Conservation (phyloP, 2,888 invertebrate species). For the Gerris lacustris region DNA sequence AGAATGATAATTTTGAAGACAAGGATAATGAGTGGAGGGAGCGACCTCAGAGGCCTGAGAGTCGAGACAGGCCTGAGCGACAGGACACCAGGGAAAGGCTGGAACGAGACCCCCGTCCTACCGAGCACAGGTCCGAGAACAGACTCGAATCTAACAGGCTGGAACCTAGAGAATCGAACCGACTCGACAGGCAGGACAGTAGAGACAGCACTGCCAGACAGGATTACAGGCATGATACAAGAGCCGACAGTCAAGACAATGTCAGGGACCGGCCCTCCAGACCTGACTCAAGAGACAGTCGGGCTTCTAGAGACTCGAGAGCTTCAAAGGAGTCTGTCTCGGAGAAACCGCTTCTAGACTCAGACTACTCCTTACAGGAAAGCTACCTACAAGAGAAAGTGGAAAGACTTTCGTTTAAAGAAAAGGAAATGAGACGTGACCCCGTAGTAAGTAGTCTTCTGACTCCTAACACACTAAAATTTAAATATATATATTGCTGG, state of each 20-base stretch:
- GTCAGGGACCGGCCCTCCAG: conserved; percentile 42
- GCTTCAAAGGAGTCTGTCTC: conserved; percentile 37
- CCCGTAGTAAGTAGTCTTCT: not conserved
- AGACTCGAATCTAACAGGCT: not conserved
- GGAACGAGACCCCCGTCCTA: not conserved
- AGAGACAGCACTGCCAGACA: not conserved
- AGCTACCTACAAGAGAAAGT: not conserved
- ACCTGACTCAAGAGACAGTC: conserved; percentile 48
- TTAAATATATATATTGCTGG: too few relatives aligned
- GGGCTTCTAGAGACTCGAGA: conserved; percentile 44
- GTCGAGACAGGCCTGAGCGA: conserved; percentile 43
- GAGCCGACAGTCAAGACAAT: not conserved
- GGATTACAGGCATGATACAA: not conserved
- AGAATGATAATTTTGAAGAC: conserved; percentile 19
- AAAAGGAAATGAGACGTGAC: not conserved
- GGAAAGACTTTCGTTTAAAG: not conserved
- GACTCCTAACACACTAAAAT: too few relatives aligned
- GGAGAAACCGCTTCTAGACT: conserved; percentile 39
- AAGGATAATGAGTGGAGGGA: conserved; percentile 37
- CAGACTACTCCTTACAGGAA: not conserved
- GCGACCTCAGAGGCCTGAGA: conserved; percentile 47
- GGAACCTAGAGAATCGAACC: not conserved
- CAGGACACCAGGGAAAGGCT: not conserved
- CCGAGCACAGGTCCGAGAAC: not conserved
- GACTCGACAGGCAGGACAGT: not conserved